Conservation (phyloP, 2,113 vertebrate species). For the Paradisaea rubra region DNA sequence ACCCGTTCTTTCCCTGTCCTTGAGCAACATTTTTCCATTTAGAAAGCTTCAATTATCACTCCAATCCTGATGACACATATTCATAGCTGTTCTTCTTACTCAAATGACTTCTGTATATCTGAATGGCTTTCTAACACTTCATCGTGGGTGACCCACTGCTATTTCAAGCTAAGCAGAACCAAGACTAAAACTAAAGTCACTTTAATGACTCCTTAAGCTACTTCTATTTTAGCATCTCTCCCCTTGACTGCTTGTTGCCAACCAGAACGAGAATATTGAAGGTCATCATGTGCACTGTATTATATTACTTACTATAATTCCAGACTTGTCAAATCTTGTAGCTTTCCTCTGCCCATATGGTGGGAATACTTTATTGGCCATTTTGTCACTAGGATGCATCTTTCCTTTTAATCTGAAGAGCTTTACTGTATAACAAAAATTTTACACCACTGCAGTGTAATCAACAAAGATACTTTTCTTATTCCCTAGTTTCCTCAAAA, state of each 20-base stretch:
- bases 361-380: not conserved
- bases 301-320: not conserved
- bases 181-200: not conserved
- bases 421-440: not conserved
- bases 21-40: not conserved
- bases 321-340: not conserved
- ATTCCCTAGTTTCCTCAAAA: not conserved
- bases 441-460: not conserved
- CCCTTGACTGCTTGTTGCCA: not conserved
- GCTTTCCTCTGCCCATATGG: not conserved
- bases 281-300: not conserved
- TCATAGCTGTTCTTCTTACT: not conserved
- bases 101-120: not conserved
- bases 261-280: not conserved
- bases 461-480: not conserved
- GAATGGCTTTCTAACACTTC: not conserved
- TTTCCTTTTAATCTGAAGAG: not conserved
- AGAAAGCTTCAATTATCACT: conserved; percentile 1
- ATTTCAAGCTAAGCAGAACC: not conserved
- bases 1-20: not conserved
- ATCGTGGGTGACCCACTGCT: not conserved
- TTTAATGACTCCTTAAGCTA: not conserved
- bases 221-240: not conserved
- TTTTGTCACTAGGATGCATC: not conserved
- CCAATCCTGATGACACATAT: not conserved